Evolutionary conservation across 2,888 invertebrate genomes (phyloP).

Genomic region (Oligia latruncula): DNA sequence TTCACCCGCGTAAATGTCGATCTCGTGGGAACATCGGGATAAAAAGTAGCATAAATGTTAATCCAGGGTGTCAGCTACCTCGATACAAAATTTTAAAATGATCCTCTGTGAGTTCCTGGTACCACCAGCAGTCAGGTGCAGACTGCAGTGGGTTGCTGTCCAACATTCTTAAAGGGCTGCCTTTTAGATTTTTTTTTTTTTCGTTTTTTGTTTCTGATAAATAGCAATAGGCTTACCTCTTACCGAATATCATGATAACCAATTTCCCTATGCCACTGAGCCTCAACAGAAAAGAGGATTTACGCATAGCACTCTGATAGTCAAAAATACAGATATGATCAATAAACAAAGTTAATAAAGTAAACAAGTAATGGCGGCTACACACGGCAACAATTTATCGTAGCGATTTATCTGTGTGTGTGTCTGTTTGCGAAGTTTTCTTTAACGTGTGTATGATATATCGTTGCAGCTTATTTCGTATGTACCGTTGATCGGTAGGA

Average conservation of each 20-base stretch:
- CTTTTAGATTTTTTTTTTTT: not conserved
- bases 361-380: slow-evolving; percentile 19
- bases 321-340: slow-evolving; percentile 15
- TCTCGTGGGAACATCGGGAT: too few relatives aligned
- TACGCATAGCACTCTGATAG: not conserved
- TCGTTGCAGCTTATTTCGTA: too few relatives aligned
- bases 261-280: slow-evolving; percentile 6
- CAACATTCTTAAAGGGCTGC: not conserved
- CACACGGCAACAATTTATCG: too few relatives aligned
- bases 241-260: not conserved
- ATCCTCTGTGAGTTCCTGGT: not conserved
- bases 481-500: too few relatives aligned
- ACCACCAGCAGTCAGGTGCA: not conserved
- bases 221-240: not conserved
- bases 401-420: too few relatives aligned
- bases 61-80: too few relatives aligned
- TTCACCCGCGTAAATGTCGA: too few relatives aligned
- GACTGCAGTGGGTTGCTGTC: not conserved
- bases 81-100: too few relatives aligned
- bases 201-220: not conserved
- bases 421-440: too few relatives aligned
- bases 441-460: too few relatives aligned
- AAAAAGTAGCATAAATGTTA: too few relatives aligned
- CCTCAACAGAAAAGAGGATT: not conserved
- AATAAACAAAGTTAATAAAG: slow-evolving; percentile 24